Evolutionary conservation across 2,888 invertebrate species (phyloP).

Genomic region (Hirtodrosophila duncani): DNA sequence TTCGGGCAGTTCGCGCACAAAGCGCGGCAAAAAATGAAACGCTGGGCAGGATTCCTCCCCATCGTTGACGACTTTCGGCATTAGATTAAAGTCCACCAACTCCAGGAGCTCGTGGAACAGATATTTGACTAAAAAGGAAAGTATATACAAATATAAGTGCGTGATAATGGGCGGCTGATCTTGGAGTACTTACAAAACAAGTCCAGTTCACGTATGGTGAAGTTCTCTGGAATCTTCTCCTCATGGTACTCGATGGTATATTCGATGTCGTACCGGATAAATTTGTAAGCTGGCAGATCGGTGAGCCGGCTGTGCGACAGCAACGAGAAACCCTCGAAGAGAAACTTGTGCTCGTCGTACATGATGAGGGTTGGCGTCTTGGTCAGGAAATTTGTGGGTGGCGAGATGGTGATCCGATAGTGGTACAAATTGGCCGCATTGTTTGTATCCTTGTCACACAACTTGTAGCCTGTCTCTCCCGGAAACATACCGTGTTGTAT

Average conservation of each 20-base stretch:
- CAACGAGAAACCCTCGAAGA: conserved; percentile 98
- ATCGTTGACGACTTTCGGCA: conserved; percentile 79
- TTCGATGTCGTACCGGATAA: conserved; percentile 96
- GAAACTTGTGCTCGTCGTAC: conserved; percentile 95
- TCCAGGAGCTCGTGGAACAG: conserved; percentile 94
- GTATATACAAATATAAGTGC: too few relatives aligned
- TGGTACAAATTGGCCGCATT: conserved; percentile 92
- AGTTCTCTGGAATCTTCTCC: conserved; percentile 94
- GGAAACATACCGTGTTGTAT: conserved; percentile 97
- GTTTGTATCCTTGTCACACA: conserved; percentile 88
- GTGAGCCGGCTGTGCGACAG: conserved; percentile 93
- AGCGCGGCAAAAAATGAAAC: conserved; percentile 97
- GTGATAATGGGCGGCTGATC: too few relatives aligned
- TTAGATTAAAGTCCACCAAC: conserved; percentile 92
- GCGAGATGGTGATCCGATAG: conserved; percentile 92
- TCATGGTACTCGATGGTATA: conserved; percentile 95
- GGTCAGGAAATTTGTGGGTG: conserved; percentile 92
- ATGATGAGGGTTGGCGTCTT: conserved; percentile 95
- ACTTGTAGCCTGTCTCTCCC: conserved; percentile 87
- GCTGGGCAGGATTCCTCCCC: conserved; percentile 88
- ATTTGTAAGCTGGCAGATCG: conserved; percentile 91
- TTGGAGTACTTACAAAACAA: conserved; percentile 84
- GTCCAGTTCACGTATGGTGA: conserved; percentile 92
- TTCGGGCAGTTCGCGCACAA: conserved; percentile 90
- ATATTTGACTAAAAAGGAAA: conserved; percentile 86